Conservation (phyloP, 2,113 vertebrate species). For the Glaucidium brasilianum region DNA sequence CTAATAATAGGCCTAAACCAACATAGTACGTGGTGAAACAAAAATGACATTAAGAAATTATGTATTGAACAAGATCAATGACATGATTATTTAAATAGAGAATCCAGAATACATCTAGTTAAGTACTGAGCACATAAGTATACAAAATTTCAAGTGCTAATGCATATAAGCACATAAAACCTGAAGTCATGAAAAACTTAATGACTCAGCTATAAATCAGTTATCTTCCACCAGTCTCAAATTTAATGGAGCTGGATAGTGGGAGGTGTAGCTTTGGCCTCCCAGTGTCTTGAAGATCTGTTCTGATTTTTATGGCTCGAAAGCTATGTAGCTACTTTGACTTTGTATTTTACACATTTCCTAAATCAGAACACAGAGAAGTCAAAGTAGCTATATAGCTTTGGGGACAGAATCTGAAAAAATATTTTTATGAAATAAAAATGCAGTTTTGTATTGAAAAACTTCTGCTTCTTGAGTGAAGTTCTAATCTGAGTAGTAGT, state of each 20-base stretch:
- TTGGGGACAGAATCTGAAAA: neutral
- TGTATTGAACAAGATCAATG: neutral
- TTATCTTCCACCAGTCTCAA: neutral
- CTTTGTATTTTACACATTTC: neutral
- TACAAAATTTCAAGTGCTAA: neutral
- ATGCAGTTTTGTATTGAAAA: neutral
- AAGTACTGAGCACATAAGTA: neutral
- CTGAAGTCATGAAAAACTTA: neutral
- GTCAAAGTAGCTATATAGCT: no score
- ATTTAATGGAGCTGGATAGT: neutral
- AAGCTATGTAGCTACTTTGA: neutral
- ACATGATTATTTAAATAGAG: neutral
- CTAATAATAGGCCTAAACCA: no score
- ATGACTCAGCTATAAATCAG: neutral
- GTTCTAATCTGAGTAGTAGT: neutral
- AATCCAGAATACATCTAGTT: neutral
- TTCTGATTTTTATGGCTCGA: neutral
- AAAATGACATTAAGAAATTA: neutral
- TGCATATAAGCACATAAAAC: neutral
- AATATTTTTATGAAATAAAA: neutral
- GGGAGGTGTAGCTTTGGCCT: neutral
- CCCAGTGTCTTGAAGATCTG: neutral
- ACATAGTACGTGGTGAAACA: neutral
- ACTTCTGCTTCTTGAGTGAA: neutral
- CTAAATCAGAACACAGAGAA: no score